Evolutionary conservation across 2,113 vertebrate species (phyloP).

Genomic region (Phaethornis superciliosus): DNA sequence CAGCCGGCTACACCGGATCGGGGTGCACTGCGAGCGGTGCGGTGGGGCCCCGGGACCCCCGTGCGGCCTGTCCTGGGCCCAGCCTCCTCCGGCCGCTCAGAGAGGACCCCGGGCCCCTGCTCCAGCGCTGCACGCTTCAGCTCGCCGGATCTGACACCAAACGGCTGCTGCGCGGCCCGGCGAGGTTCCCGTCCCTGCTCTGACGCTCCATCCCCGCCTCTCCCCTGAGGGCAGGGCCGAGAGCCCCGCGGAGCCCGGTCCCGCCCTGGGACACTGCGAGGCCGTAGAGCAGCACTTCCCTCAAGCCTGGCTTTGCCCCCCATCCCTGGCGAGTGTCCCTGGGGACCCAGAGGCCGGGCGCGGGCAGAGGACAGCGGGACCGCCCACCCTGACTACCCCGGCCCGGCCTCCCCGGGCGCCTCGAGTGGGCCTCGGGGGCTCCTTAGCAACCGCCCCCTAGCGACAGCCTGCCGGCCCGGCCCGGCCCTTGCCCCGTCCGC

Average conservation of each 20-base stretch:
- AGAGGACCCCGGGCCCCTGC: not conserved
- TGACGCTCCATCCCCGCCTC: too few relatives aligned
- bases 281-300: rapidly evolving
- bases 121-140: not conserved
- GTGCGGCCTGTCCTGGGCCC: not conserved
- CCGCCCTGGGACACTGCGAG: rapidly evolving
- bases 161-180: not conserved
- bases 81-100: not conserved
- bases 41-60: too few relatives aligned
- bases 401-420: not conserved
- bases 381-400: rapidly evolving
- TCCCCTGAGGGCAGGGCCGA: not conserved
- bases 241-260: too few relatives aligned
- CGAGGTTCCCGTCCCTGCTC: not conserved
- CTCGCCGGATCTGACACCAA: not conserved
- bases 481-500: not conserved
- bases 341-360: not conserved
- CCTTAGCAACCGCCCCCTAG: conserved; percentile 15
- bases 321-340: rapidly evolving
- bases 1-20: not conserved
- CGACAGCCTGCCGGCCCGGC: not conserved
- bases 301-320: not conserved
- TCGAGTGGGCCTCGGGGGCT: not conserved
- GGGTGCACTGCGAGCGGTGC: not conserved
- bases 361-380: not conserved